phyloP scores from a whole-genome alignment of 35 echinoderm and acorn worm species.

The Ptychodera flava region DNA sequence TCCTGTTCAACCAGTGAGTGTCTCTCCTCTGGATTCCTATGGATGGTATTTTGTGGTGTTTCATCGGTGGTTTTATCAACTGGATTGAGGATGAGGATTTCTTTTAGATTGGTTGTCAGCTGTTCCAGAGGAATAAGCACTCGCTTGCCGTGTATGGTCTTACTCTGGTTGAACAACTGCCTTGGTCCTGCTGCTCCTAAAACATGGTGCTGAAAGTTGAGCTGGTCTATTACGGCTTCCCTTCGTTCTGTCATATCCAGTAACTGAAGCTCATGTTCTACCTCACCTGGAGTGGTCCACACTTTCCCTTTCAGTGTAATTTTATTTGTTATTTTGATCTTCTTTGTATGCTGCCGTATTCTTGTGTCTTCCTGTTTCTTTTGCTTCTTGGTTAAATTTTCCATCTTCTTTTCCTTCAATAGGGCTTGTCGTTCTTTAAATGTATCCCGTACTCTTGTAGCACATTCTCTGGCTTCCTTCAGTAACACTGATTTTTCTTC shows the following conservation, averaged over 20 bases:
- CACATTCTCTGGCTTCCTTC: slow-evolving; percentile 7
- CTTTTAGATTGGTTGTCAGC: neutral
- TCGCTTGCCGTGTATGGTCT: neutral
- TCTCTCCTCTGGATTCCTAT: neutral
- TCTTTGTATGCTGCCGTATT: neutral
- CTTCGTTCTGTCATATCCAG: neutral
- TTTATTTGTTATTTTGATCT: slow-evolving; percentile 18
- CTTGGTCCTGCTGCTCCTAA: neutral
- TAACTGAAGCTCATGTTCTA: neutral
- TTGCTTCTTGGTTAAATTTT: neutral
- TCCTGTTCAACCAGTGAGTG: neutral
- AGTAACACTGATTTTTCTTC: slow-evolving; percentile 11
- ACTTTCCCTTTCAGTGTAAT: slow-evolving; percentile 11
- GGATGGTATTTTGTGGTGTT: neutral
- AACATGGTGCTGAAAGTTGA: neutral
- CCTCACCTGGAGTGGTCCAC: neutral
- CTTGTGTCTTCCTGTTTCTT: slow-evolving; percentile 16
- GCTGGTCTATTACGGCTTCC: neutral
- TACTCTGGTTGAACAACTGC: neutral
- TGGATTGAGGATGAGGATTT: neutral
- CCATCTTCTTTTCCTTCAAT: neutral
- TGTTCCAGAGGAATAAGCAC: neutral
- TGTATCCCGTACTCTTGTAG: neutral
- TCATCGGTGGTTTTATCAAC: neutral
- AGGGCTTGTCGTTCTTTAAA: neutral